Evolutionary conservation across 1,140 invertebrate species (phyloP).

Genomic region (Lutraria rhynchaena): DNA sequence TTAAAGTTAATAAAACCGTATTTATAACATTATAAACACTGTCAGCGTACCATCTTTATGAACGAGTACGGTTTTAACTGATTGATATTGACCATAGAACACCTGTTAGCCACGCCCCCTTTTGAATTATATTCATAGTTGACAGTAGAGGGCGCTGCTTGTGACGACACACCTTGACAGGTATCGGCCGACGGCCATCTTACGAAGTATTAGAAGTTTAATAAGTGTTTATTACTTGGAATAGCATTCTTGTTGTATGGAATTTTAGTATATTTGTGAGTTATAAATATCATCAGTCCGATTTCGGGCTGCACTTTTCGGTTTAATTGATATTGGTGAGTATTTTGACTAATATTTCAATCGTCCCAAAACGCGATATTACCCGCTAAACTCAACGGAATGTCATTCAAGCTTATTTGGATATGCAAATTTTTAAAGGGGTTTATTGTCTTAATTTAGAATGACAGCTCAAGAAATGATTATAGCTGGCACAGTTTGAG

Average conservation of each 20-base stretch:
- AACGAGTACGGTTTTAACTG: no score
- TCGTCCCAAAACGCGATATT: slow-evolving; percentile 18
- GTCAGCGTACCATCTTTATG: no score
- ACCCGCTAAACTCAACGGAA: slow-evolving; percentile 47
- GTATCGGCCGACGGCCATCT: slow-evolving; percentile 54
- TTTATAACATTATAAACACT: no score
- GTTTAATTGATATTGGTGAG: slow-evolving; percentile 26
- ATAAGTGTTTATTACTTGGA: slow-evolving; percentile 13
- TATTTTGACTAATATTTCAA: not conserved
- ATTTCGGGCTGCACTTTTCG: slow-evolving; percentile 4
- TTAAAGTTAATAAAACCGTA: no score
- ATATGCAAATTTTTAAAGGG: no score
- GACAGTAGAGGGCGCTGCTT: slow-evolving; percentile 51
- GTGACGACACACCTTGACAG: slow-evolving; percentile 58
- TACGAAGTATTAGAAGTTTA: slow-evolving; percentile 46
- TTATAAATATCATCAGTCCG: not conserved
- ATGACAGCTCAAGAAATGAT: slow-evolving; percentile 23
- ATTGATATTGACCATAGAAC: no score
- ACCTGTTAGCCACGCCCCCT: slow-evolving; percentile 33
- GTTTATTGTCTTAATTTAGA: not conserved
- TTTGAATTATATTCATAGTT: slow-evolving; percentile 48
- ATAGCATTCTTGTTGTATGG: slow-evolving; percentile 32
- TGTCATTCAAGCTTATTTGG: not conserved
- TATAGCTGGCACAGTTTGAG: not conserved
- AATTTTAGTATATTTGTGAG: slow-evolving; percentile 13